These are phyloP conservation scores for Anableps anableps DNA, from an alignment of 2,797 vertebrate genomes.

Conservation along the genomic window DNA sequence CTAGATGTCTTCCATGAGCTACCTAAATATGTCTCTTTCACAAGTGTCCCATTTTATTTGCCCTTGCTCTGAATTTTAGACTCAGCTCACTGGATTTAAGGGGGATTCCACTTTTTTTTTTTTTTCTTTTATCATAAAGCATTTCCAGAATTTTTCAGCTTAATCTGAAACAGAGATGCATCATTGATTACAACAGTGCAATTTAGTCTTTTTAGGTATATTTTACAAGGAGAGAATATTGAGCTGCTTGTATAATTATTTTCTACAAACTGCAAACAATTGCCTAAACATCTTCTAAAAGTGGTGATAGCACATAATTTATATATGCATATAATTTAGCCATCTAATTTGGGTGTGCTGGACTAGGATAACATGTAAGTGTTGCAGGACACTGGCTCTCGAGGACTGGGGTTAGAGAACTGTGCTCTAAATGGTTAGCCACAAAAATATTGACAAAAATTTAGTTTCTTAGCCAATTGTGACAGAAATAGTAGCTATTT, in stretches of 20 bases:
- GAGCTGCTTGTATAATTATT: neutral
- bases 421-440: neutral
- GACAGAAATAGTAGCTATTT: neutral
- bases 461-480: neutral
- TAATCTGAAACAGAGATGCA: neutral
- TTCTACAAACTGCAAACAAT: neutral
- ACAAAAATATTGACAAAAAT: neutral
- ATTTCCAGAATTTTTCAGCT: neutral
- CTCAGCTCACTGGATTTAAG: neutral
- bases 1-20: neutral
- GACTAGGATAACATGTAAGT: neutral
- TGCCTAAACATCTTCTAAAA: neutral
- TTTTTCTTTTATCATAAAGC: neutral
- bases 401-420: neutral
- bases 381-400: neutral
- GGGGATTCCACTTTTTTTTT: neutral
- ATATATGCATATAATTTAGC: neutral
- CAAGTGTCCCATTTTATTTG: neutral
- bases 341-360: neutral
- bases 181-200: neutral
- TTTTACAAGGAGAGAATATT: neutral
- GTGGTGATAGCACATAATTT: neutral
- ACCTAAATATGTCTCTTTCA: neutral
- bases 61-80: neutral
- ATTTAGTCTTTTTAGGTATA: neutral